These are phyloP conservation scores for Scaptomyza pallida DNA, from an alignment of 1,140 invertebrate species.

Conservation along the genomic window DNA sequence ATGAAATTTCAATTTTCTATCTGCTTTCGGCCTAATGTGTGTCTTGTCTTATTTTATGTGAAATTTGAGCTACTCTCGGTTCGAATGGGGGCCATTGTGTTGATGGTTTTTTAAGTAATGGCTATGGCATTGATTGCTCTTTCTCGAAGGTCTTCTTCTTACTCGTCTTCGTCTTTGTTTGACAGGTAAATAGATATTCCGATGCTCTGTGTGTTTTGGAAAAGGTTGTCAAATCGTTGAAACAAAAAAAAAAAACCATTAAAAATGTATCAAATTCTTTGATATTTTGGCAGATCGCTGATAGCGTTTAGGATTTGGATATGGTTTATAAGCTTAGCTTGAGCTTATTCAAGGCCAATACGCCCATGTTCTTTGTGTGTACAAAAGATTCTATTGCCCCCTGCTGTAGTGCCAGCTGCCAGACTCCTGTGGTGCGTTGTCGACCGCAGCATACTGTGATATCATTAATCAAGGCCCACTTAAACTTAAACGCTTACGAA, in stretches of 20 bases:
- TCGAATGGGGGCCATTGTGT: slow-evolving; percentile 15
- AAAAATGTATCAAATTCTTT: slow-evolving; percentile 9
- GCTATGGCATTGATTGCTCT: slow-evolving; percentile 62
- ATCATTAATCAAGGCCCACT: slow-evolving; percentile 79
- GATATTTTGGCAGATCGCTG: background rate
- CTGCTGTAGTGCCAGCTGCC: slow-evolving; percentile 39
- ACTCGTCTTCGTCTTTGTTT: too few relatives aligned
- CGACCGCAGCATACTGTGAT: slow-evolving; percentile 58
- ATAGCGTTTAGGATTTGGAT: background rate
- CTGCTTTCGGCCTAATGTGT: slow-evolving; percentile 24
- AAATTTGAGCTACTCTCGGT: slow-evolving; percentile 62
- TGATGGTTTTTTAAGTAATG: slow-evolving; percentile 63
- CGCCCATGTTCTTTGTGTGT: background rate
- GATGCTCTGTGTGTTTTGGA: slow-evolving; percentile 1
- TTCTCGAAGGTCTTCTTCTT: slow-evolving; percentile 16
- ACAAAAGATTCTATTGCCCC: slow-evolving; percentile 18
- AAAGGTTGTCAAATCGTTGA: slow-evolving; percentile 2
- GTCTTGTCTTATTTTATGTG: slow-evolving; percentile 33
- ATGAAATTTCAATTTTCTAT: slow-evolving; percentile 70
- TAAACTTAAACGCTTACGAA: slow-evolving; percentile 80
- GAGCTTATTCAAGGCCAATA: slow-evolving; percentile 19
- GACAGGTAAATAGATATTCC: slow-evolving; percentile 53
- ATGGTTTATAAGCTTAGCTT: background rate
- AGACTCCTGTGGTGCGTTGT: slow-evolving; percentile 64
- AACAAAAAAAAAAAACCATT: background rate